Percentiles rank a stretch among this genome's conserved stretches.
Conservation (phyloP, 1,140 invertebrate species). For the Maconellicoccus hirsutus region DNA sequence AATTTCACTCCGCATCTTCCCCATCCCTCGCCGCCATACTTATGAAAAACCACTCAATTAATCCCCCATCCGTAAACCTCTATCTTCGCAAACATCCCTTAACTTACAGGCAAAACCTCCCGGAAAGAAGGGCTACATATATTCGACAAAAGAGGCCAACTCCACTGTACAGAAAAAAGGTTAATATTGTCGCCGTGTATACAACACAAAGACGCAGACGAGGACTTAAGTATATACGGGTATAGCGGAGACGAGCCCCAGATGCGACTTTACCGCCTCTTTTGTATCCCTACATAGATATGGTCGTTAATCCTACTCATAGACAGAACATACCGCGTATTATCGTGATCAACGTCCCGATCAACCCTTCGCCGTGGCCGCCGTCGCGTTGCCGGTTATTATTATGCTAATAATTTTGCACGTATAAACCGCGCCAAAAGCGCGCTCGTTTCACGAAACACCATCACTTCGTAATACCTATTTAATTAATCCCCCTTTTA, state of each 20-base stretch:
- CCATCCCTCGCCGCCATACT: no score
- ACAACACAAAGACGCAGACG: no score
- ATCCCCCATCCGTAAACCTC: no score
- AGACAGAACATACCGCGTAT: constrained; percentile 20
- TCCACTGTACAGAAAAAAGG: no score
- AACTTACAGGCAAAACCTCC: no score
- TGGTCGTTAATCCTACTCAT: constrained; percentile 6
- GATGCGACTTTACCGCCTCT: neutral
- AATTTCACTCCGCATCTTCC: no score
- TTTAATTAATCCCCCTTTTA: constrained; percentile 14
- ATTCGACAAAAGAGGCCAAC: no score
- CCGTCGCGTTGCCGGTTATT: neutral
- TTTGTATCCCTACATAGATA: neutral
- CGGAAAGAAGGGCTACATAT: no score
- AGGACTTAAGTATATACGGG: neutral
- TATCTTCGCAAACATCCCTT: no score
- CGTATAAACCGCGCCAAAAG: neutral
- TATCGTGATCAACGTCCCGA: constrained; percentile 18
- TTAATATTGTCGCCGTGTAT: no score
- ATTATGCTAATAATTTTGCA: constrained; percentile 23
- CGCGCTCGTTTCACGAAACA: neutral
- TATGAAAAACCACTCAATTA: no score
- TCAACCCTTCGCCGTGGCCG: neutral
- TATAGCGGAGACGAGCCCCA: neutral
- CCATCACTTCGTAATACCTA: constrained; percentile 6